Conservation (phyloP, 2,797 vertebrate genomes). For the Peromyscus nudipes region DNA sequence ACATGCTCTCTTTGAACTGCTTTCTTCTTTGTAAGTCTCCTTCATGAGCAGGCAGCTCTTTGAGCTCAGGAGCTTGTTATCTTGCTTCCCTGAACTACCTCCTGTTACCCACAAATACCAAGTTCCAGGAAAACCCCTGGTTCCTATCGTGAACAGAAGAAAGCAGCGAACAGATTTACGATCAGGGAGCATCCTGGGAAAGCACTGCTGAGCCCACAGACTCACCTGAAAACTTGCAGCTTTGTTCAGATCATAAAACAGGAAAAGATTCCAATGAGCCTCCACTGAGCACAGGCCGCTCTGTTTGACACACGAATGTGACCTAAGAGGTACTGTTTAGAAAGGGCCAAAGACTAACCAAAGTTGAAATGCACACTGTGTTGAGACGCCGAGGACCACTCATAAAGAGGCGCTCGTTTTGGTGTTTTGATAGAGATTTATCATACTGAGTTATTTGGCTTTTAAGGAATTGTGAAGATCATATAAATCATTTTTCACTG, state of each 20-base stretch:
- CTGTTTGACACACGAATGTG: not conserved
- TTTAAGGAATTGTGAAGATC: constrained; percentile 1
- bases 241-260: not conserved
- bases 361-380: not conserved
- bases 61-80: not conserved
- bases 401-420: not conserved
- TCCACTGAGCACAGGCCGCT: not conserved
- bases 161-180: not conserved
- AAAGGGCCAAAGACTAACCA: not conserved
- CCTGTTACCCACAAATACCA: not conserved
- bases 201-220: not conserved
- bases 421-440: constrained; percentile 4
- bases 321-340: not conserved
- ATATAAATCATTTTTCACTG: constrained; percentile 12
- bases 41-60: not conserved
- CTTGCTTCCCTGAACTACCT: not conserved
- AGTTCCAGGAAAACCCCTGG: not conserved
- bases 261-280: not conserved
- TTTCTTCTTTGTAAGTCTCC: not conserved
- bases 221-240: not conserved
- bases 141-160: not conserved
- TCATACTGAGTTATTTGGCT: constrained; percentile 27
- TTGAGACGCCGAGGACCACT: not conserved
- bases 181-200: not conserved
- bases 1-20: accelerated